Base-by-base conservation (phyloP, 2,797 vertebrate species). In the Enoplosus armatus region DNA sequence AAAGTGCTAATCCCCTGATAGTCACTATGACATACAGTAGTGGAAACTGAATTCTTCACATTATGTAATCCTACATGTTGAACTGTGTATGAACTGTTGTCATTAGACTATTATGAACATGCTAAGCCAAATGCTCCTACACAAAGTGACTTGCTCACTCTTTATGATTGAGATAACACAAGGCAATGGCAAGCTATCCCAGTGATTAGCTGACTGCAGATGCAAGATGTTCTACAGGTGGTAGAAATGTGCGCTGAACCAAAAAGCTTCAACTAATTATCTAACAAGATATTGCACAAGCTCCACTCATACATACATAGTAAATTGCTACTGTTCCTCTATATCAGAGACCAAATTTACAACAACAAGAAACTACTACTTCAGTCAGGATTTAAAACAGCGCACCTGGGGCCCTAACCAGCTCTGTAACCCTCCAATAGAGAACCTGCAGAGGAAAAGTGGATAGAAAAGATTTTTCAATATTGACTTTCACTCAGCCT, bases 181-280 rank as follows among this genome's bases (percentile, higher is more conserved):
- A 43, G 47, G 2, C 26, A 55, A 55, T 20, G 27, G 4, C 8
- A 55, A 35, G n/a, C 1, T 26, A 20, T 60, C 9, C 16, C 10
- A 2, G 26, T 33, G 22, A 45, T 33, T 31, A 15, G 16, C 60
- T 45, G 16, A 20, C 26, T 62, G 26, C 39, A 29, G 29, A 27
- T 62, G 26, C 4, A 27, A 43, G 18, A 45, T 22, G 20, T 22
- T 10, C 18, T 62, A 20, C 20, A 0, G 27, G 51, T n/a, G 20
- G 1, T 68, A 2, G 10, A 0, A 37, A 66, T 63, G 0, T 2
- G 3, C 33, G 11, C 9, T 37, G 11, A 59, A 37, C 0, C 0
- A 59, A 58, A 58, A 0, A 58, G 18, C 20, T 37, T 37, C 24
- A 62, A 0, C 26, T 29, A 0, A 33, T 31, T 64, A 31, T 47